Evolutionary conservation across 2,797 vertebrate species (phyloP).

Genomic region (Loris lydekkerianus): DNA sequence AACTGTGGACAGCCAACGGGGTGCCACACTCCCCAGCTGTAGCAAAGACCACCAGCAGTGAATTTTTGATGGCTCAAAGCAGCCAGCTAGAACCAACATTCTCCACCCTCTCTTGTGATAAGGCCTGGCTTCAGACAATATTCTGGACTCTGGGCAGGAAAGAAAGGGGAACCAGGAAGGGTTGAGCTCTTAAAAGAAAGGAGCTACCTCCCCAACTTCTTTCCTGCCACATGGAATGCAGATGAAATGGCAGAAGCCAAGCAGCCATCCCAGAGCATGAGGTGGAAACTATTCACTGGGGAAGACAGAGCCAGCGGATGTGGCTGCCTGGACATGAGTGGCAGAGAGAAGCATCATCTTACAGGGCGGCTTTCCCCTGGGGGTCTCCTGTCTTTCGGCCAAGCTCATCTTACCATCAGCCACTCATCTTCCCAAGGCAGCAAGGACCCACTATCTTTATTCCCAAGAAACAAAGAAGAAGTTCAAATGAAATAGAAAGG

Average conservation of each 20-base stretch:
- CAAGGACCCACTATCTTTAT: fast-evolving
- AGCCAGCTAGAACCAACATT: not conserved
- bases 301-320: fast-evolving
- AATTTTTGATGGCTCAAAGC: fast-evolving
- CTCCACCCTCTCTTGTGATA: not conserved
- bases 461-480: not conserved
- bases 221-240: not conserved
- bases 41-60: not conserved
- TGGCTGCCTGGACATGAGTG: not conserved
- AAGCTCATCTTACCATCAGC: fast-evolving
- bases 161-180: not conserved
- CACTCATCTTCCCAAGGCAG: not conserved
- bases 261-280: not conserved
- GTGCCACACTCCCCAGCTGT: not conserved
- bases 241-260: not conserved
- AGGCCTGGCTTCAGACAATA: fast-evolving
- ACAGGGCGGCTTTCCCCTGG: fast-evolving
- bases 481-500: not conserved
- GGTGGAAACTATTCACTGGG: fast-evolving
- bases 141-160: not conserved
- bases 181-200: not conserved
- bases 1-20: too few relatives aligned
- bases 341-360: fast-evolving
- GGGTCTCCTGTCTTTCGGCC: not conserved
- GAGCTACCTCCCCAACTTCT: not conserved